Conservation (phyloP, 2,888 invertebrate species). For the Chalcis sispes region DNA sequence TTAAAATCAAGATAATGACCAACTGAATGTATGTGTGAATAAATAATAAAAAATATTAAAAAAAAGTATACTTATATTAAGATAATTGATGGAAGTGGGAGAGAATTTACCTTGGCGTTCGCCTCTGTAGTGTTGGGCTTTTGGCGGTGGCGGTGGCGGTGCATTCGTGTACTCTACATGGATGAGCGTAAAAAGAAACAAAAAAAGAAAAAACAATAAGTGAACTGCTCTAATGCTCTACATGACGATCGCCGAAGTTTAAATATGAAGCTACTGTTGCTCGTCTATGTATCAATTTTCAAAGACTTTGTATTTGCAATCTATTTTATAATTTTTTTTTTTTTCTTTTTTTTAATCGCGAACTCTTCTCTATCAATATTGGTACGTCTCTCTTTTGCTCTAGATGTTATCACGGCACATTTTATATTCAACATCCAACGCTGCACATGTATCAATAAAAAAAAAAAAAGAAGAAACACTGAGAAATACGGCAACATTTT, state of each 20-base stretch:
- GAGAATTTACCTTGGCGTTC: constrained; percentile 73
- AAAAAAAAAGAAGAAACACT: neutral
- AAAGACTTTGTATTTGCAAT: neutral
- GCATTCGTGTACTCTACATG: constrained; percentile 74
- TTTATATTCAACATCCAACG: neutral
- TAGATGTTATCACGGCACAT: too few species aligned
- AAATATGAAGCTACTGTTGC: constrained; percentile 13
- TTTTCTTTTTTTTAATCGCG: neutral
- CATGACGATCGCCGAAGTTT: constrained; percentile 31
- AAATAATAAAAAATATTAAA: constrained; percentile 17
- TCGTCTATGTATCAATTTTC: neutral
- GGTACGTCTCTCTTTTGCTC: constrained; percentile 56
- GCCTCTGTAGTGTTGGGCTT: constrained; percentile 74
- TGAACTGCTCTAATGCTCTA: constrained; percentile 44
- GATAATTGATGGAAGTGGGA: constrained; percentile 49
- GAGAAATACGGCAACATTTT: neutral
- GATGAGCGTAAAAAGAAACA: constrained; percentile 55
- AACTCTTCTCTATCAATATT: constrained; percentile 66
- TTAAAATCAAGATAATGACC: constrained; percentile 6
- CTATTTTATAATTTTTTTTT: neutral
- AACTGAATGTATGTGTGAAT: constrained; percentile 29
- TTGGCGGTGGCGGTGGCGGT: constrained; percentile 74
- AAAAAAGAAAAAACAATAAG: constrained; percentile 67
- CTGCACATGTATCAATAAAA: neutral
- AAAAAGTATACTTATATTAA: constrained; percentile 51